Evolutionary conservation across 1,140 invertebrate genomes (phyloP).

Genomic region (Heliconius hermathena): DNA sequence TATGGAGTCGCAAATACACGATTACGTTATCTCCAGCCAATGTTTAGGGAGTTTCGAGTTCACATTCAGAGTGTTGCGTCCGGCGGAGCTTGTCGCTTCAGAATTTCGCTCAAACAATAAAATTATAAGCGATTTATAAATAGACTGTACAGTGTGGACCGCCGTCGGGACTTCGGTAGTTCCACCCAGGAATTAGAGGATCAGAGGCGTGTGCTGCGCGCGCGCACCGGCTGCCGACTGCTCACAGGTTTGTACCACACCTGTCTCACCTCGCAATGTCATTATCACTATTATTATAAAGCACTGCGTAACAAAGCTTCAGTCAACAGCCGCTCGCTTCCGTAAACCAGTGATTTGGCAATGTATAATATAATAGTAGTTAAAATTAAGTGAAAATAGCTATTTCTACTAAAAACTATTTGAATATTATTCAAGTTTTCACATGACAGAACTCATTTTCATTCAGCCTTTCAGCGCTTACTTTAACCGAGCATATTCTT

Average conservation of each 20-base stretch:
- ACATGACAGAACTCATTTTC: slow-evolving; percentile 24
- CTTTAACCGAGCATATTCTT: slow-evolving; percentile 20
- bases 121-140: slow-evolving; percentile 79
- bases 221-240: slow-evolving; percentile 60
- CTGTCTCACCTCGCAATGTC: slow-evolving; percentile 75
- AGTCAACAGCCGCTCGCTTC: slow-evolving; percentile 48
- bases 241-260: slow-evolving; percentile 65
- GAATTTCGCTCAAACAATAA: slow-evolving; percentile 78
- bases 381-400: slow-evolving; percentile 18
- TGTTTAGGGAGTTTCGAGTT: slow-evolving; percentile 49
- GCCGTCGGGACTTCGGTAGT: slow-evolving; percentile 44
- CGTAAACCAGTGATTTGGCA: slow-evolving; percentile 41
- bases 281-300: slow-evolving; percentile 77
- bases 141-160: slow-evolving; percentile 46
- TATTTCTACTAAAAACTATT: slow-evolving; percentile 9
- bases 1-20: slow-evolving; percentile 41
- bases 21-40: slow-evolving; percentile 45
- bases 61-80: slow-evolving; percentile 66
- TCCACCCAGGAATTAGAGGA: slow-evolving; percentile 51
- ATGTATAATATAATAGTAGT: not conserved
- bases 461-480: slow-evolving; percentile 18
- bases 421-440: slow-evolving; percentile 19
- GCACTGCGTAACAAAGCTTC: slow-evolving; percentile 58
- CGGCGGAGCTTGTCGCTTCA: slow-evolving; percentile 71
- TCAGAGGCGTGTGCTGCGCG: slow-evolving; percentile 67